Evolutionary conservation across 2,113 vertebrate genomes (phyloP).

Genomic region (Myiozetetes cayanensis): DNA sequence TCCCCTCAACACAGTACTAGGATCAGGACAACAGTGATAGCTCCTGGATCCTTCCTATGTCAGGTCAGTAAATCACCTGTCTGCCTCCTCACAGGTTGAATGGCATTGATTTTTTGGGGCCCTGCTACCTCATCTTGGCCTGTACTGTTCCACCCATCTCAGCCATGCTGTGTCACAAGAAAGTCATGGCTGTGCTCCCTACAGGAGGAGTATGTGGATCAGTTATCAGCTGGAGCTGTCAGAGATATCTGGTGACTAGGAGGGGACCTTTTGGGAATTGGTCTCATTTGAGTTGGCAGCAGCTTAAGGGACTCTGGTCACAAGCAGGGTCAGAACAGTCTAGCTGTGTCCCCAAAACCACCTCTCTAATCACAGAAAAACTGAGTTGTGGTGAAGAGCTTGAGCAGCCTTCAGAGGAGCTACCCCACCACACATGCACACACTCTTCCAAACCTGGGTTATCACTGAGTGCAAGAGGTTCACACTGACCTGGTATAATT

Average conservation of each 20-base stretch:
- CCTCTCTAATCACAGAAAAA: neutral
- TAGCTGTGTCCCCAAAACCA: fast-evolving
- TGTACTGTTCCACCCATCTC: neutral
- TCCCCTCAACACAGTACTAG: fast-evolving
- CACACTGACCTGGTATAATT: neutral
- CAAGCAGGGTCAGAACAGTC: neutral
- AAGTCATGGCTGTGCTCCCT: neutral
- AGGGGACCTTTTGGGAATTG: neutral
- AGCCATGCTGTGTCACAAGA: neutral
- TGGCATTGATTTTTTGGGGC: neutral
- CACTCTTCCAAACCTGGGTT: neutral
- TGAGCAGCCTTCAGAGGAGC: neutral
- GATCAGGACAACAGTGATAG: neutral
- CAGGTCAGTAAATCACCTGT: neutral
- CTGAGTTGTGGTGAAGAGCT: fast-evolving
- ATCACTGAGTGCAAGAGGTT: neutral
- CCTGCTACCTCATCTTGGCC: neutral
- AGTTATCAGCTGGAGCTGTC: neutral
- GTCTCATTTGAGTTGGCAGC: neutral
- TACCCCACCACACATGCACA: neutral
- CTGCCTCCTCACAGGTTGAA: neutral
- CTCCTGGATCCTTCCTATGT: neutral
- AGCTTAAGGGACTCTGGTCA: neutral
- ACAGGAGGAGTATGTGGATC: fast-evolving
- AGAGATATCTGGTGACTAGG: neutral